A percentile compares a stretch with the other conserved stretches of the same genome.
These are phyloP conservation scores for Apantesis nais DNA, from an alignment of 2,888 invertebrate species.

Conservation along the genomic window DNA sequence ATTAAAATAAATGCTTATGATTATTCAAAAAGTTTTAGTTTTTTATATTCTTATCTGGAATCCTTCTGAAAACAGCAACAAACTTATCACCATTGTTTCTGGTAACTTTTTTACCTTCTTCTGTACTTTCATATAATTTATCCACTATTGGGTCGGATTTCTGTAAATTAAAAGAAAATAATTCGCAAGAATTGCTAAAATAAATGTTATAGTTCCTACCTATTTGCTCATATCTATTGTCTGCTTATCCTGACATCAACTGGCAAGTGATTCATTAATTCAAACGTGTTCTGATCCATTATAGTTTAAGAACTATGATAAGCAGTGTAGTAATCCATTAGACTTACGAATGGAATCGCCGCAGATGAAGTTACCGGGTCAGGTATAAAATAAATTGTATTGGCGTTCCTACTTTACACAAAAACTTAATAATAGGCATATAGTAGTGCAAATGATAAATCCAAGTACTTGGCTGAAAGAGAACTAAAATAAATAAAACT, in stretches of 20 bases:
- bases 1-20: conserved; percentile 37
- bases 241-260: too few relatives aligned
- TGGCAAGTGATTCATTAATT: background rate
- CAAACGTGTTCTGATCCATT: background rate
- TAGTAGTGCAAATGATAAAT: too few relatives aligned
- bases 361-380: too few relatives aligned
- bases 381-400: too few relatives aligned
- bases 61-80: conserved; percentile 94
- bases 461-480: too few relatives aligned
- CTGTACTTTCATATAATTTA: conserved; percentile 96
- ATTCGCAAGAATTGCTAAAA: conserved; percentile 77
- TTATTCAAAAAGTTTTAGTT: conserved; percentile 24
- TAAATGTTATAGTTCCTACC: background rate
- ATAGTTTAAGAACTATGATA: too few relatives aligned
- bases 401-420: too few relatives aligned
- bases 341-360: too few relatives aligned
- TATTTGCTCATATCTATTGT: background rate
- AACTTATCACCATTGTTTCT: conserved; percentile 97
- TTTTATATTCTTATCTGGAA: conserved; percentile 56
- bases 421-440: too few relatives aligned
- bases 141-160: conserved; percentile 93
- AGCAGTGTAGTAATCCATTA: too few relatives aligned
- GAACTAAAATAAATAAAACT: too few relatives aligned
- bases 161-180: conserved; percentile 77
- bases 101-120: conserved; percentile 99